Conservation (phyloP, 2,113 vertebrate species). For the Myiagra hebetior region DNA sequence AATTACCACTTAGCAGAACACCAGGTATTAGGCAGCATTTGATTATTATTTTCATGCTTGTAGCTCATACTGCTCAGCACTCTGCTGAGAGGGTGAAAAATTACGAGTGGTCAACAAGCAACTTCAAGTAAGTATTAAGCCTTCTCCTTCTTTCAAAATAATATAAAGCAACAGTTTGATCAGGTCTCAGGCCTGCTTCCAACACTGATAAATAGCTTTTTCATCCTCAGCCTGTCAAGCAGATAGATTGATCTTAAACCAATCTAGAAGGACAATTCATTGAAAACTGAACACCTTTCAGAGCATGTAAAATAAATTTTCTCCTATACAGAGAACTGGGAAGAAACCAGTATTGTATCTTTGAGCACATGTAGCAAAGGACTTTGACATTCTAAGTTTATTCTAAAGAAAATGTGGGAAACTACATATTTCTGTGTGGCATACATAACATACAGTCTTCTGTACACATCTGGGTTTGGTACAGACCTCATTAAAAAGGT, state of each 20-base stretch:
- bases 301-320: not conserved
- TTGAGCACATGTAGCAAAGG: rapidly evolving
- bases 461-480: not conserved
- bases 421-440: not conserved
- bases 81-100: not conserved
- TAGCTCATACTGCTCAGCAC: not conserved
- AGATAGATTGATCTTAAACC: conserved; percentile 46
- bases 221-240: conserved; percentile 16
- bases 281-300: not conserved
- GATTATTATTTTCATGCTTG: not conserved
- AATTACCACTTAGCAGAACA: not conserved
- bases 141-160: not conserved
- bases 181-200: not conserved
- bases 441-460: not conserved
- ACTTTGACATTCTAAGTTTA: not conserved
- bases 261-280: conserved; percentile 48
- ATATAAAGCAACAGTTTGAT: not conserved
- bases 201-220: conserved; percentile 44
- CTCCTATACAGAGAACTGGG: not conserved
- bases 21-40: not conserved
- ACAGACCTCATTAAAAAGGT: conserved; percentile 30
- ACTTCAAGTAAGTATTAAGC: not conserved
- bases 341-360: not conserved
- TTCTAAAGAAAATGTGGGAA: not conserved
- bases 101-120: not conserved